Conservation (phyloP, 1,140 invertebrate genomes). For the Mycetomoellerius zeteki region DNA sequence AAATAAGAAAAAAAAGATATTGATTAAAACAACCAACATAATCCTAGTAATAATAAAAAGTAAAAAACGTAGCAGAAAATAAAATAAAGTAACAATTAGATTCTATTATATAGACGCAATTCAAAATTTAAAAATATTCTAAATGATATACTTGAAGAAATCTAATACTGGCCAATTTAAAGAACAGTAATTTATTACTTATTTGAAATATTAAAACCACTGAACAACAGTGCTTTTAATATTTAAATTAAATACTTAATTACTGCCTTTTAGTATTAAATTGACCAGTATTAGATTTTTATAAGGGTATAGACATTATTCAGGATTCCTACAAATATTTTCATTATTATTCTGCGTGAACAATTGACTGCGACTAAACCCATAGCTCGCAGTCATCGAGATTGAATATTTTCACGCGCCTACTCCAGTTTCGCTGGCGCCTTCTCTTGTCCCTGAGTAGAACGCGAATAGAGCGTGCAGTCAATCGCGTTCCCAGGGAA, state of each 20-base stretch:
- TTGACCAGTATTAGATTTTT: too few relatives aligned
- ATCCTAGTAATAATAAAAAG: background rate
- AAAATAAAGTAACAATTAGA: background rate
- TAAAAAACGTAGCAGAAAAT: background rate
- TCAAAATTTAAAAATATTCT: background rate
- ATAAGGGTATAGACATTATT: background rate
- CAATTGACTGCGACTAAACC: background rate
- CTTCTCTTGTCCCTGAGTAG: slow-evolving; percentile 50
- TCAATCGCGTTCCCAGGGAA: slow-evolving; percentile 58
- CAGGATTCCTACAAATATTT: background rate
- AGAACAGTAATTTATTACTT: too few relatives aligned
- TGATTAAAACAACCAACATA: background rate
- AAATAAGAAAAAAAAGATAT: background rate
- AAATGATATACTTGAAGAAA: background rate
- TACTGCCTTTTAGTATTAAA: too few relatives aligned
- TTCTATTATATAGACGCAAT: background rate
- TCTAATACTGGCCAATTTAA: too few relatives aligned
- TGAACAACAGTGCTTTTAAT: too few relatives aligned
- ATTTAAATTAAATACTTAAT: too few relatives aligned
- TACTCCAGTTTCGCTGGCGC: slow-evolving; percentile 44
- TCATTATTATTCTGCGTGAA: background rate
- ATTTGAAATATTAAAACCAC: too few relatives aligned
- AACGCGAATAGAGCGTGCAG: slow-evolving; percentile 23
- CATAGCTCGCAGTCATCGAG: background rate
- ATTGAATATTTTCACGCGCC: slow-evolving; percentile 49